A percentile compares a stretch with the other conserved stretches of the same genome.
Evolutionary conservation across 1,140 invertebrate species (phyloP).

Genomic region (Pseudobourletiella spinata): DNA sequence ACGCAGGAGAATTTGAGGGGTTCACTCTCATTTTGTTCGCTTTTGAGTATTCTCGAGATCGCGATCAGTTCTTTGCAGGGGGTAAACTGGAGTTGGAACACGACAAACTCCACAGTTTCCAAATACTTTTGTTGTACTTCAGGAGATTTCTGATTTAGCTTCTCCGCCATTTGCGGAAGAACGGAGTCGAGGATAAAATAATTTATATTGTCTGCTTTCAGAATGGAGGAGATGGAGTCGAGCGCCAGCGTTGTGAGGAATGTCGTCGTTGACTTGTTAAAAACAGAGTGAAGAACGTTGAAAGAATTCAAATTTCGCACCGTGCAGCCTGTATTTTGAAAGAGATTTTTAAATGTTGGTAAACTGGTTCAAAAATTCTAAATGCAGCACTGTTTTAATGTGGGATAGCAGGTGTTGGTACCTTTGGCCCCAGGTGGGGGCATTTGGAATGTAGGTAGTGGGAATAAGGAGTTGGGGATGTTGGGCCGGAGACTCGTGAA

Average conservation of each 20-base stretch:
- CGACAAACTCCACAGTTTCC: conserved; percentile 88
- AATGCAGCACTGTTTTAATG: background rate
- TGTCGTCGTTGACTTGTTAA: conserved; percentile 76
- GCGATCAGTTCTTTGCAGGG: conserved; percentile 98
- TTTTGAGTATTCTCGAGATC: conserved; percentile 51
- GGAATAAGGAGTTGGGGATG: conserved; percentile 77
- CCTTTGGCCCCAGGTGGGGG: conserved; percentile 83
- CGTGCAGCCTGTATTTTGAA: conserved; percentile 52
- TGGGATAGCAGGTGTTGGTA: conserved; percentile 40
- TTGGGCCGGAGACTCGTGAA: conserved; percentile 77
- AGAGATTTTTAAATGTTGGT: background rate
- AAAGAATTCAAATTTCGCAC: conserved; percentile 92
- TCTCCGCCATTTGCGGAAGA: conserved; percentile 80
- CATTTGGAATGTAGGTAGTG: conserved; percentile 82
- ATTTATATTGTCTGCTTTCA: conserved; percentile 95
- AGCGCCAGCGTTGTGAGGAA: conserved; percentile 80
- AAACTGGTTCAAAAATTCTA: background rate
- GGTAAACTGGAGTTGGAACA: conserved; percentile 95
- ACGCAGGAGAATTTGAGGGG: conserved; percentile 34
- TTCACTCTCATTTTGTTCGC: conserved; percentile 15
- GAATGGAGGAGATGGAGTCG: conserved; percentile 91
- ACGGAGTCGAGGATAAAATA: conserved; percentile 97
- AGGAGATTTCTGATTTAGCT: conserved; percentile 77
- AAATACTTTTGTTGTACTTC: conserved; percentile 94
- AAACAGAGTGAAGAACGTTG: conserved; percentile 87